Evolutionary conservation across 2,888 invertebrate species (phyloP).

Genomic region (Microchrysa polita): DNA sequence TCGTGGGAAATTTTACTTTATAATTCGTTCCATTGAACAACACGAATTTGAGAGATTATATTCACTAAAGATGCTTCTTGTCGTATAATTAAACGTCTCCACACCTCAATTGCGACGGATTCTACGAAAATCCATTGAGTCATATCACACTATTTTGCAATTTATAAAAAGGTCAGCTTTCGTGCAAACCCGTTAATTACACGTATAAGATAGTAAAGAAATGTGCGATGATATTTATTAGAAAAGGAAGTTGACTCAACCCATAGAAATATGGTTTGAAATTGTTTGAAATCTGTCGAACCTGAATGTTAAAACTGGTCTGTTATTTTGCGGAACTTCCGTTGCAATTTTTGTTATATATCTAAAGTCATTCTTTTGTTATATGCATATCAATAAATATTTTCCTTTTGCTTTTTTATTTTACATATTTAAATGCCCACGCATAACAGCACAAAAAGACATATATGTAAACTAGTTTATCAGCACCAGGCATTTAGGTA

Average conservation of each 20-base stretch:
- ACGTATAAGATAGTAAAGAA: background rate
- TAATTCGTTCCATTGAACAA: constrained; percentile 11
- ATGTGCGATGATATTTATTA: constrained; percentile 10
- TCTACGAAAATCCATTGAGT: background rate
- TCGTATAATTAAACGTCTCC: too few species aligned
- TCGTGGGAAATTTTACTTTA: constrained; percentile 25
- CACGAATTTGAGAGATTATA: background rate
- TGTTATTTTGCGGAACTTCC: constrained; percentile 26
- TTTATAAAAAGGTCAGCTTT: too few species aligned
- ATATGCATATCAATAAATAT: too few species aligned
- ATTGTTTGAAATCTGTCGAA: background rate
- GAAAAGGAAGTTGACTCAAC: constrained; percentile 41
- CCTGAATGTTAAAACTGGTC: background rate
- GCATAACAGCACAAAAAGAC: background rate
- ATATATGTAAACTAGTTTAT: constrained; percentile 20
- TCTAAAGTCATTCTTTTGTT: too few species aligned
- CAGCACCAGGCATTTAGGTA: constrained; percentile 13
- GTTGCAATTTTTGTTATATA: background rate
- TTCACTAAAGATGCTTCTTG: too few species aligned
- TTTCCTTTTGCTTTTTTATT: too few species aligned
- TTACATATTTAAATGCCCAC: background rate
- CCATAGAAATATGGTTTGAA: background rate
- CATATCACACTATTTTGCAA: constrained; percentile 16
- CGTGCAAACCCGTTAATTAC: too few species aligned
- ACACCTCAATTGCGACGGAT: too few species aligned